A percentile compares a stretch with the other conserved stretches of the same genome.
These are phyloP conservation scores for Papilio dardanus DNA, from an alignment of 1,140 invertebrate species.

Conservation along the genomic window DNA sequence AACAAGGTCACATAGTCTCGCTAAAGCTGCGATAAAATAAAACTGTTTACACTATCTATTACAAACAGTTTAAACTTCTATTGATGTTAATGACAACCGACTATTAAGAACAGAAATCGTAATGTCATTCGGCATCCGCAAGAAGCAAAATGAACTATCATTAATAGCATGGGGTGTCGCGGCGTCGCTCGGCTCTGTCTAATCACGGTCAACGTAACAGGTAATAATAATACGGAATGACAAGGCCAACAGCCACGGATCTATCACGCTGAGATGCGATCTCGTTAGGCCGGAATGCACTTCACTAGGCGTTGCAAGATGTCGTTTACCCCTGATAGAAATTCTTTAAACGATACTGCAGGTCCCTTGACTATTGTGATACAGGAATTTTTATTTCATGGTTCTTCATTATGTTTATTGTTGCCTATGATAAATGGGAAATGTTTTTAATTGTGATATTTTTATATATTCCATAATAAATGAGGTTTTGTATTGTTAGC, in stretches of 20 bases:
- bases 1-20: background rate
- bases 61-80: constrained; percentile 23
- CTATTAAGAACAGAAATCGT: constrained; percentile 24
- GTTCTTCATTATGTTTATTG: background rate
- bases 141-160: constrained; percentile 20
- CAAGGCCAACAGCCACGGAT: constrained; percentile 40
- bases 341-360: background rate
- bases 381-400: background rate
- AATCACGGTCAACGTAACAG: constrained; percentile 44
- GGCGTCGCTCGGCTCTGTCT: constrained; percentile 7
- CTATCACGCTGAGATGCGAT: constrained; percentile 41
- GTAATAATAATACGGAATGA: constrained; percentile 48
- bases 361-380: background rate
- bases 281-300: constrained; percentile 42
- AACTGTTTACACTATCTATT: background rate
- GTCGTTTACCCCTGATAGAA: constrained; percentile 37
- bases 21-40: constrained; percentile 2
- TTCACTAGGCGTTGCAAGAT: constrained; percentile 21
- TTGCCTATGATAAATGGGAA: background rate
- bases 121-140: constrained; percentile 19
- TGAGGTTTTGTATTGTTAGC: background rate
- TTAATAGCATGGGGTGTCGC: constrained; percentile 27
- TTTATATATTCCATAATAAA: background rate
- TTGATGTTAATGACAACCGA: constrained; percentile 17
- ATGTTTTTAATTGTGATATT: background rate